Base-by-base conservation (phyloP, 2,797 vertebrate genomes). In the Cirrhinus mrigala region DNA sequence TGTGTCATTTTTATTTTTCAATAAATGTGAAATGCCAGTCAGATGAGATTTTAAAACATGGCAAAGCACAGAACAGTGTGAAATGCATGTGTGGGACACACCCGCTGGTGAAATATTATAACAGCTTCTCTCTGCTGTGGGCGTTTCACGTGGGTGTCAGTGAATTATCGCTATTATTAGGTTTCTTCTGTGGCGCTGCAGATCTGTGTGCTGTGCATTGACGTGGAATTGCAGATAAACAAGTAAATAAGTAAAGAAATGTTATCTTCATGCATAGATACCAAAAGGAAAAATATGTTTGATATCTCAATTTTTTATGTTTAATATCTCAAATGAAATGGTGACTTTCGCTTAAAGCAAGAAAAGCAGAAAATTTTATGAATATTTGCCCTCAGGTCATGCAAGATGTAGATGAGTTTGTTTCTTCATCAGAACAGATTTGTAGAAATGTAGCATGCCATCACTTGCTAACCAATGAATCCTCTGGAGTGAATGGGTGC, bases 21-120 rank as follows among this genome's bases (percentile, higher is more conserved):
- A 37, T 37, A 44, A 27, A 87, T 84, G 71, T 80, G 87, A 16
- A 73, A 73, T 52, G 83, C 85, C 83, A 66, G 3, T 6, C 15
- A 33, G 8, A 33, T 33, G 0, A 66, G 27, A 33, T 33, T 48
- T 71, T n/a, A 10, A 44, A 78, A 44, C 60, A 66, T 64, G 1
- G 62, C 29, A 29, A 64, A 18, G 27, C 27, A 73, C 40, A 83
- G 64, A 64, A n/a, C 29, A 22, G 64, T 73, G 70, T 79, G 71
- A 69, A 79, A 82, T 44, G 48, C 46, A 79, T 74, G 27, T 50
- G 58, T 48, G 50, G 15, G 64, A 85, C 74, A 79, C 58, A 66
- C 27, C 27, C 15, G 7, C 16, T 27, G 6, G 62, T 33, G 27
- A 66, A 66, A 29, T 66, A 66, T 66, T 66, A 16, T 33, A 76